Conservation (phyloP, 2,888 invertebrate species). For the Asteroscopus sphinx region DNA sequence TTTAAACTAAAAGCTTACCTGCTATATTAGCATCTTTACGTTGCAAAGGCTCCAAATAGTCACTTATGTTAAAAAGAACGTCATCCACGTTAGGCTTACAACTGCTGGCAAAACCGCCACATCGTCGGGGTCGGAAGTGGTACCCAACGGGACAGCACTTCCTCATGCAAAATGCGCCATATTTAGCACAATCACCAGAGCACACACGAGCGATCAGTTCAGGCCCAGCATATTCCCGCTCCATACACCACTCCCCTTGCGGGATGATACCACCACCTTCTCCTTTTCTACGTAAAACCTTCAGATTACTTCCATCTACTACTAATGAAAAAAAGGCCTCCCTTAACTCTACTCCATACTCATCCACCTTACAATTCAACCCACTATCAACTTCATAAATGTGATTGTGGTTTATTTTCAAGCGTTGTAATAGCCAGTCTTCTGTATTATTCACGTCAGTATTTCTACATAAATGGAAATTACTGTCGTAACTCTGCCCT, state of each 20-base stretch:
- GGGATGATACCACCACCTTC: slow-evolving; percentile 55
- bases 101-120: slow-evolving; percentile 70
- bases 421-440: slow-evolving; percentile 65
- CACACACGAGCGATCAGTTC: slow-evolving; percentile 78
- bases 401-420: slow-evolving; percentile 61
- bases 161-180: slow-evolving; percentile 80
- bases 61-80: slow-evolving; percentile 72
- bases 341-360: slow-evolving; percentile 76
- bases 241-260: slow-evolving; percentile 83
- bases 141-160: slow-evolving; percentile 90
- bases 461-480: slow-evolving; percentile 73
- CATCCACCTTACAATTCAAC: slow-evolving; percentile 74
- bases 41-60: slow-evolving; percentile 72
- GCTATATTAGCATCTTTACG: slow-evolving; percentile 58
- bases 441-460: slow-evolving; percentile 59
- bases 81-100: slow-evolving; percentile 76
- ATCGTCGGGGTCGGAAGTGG: slow-evolving; percentile 77
- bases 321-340: slow-evolving; percentile 69
- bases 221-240: slow-evolving; percentile 65
- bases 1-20: slow-evolving; percentile 66
- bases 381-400: slow-evolving; percentile 77
- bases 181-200: slow-evolving; percentile 70
- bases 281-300: slow-evolving; percentile 59
- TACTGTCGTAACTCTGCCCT: slow-evolving; percentile 76
- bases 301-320: slow-evolving; percentile 72